Evolutionary conservation across 2,113 vertebrate genomes (phyloP).

Genomic region (Clinocottus analis): DNA sequence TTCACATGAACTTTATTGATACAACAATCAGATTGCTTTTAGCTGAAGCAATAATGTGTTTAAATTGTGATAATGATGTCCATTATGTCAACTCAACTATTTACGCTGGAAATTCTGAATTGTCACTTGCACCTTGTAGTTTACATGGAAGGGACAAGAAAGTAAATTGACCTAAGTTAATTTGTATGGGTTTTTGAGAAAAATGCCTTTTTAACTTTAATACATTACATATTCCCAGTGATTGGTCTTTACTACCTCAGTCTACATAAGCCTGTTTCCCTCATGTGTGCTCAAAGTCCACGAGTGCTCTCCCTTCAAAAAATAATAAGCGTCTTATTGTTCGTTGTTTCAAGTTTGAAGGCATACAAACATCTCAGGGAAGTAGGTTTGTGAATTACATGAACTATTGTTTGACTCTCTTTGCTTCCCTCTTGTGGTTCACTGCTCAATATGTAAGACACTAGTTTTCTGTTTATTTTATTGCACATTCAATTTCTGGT

Average conservation of each 20-base stretch:
- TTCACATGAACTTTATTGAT: background rate
- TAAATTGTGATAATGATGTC: background rate
- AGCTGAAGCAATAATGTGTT: background rate
- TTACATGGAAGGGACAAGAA: background rate
- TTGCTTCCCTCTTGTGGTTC: slow-evolving; percentile 45
- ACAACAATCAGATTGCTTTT: background rate
- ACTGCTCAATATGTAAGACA: background rate
- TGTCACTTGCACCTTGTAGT: background rate
- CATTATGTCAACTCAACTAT: background rate
- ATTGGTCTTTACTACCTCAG: slow-evolving; percentile 40
- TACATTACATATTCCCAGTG: background rate
- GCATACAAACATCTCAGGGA: slow-evolving; percentile 57
- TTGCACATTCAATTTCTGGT: background rate
- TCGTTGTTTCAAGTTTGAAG: slow-evolving; percentile 65
- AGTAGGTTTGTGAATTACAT: background rate
- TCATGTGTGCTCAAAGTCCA: slow-evolving; percentile 67
- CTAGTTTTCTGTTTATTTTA: background rate
- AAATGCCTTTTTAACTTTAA: background rate
- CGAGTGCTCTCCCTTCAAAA: slow-evolving; percentile 16
- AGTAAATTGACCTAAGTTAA: background rate
- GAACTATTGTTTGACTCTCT: background rate
- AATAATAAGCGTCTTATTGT: background rate
- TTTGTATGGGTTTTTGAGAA: background rate
- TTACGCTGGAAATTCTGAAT: background rate
- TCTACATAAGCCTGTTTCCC: background rate